Conservation (phyloP, 2,888 invertebrate genomes). For the Phrixothrix hirtus region DNA sequence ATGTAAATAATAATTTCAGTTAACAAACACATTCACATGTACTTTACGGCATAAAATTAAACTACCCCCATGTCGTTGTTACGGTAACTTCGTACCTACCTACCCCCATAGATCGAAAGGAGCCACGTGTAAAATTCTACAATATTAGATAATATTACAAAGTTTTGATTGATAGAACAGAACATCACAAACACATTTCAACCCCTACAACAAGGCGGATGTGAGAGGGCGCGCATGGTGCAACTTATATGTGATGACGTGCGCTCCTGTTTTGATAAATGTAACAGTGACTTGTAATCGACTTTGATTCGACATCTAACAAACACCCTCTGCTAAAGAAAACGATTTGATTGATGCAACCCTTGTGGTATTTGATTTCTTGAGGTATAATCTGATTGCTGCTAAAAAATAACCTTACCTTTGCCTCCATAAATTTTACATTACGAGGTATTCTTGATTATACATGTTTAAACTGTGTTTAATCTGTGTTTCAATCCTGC, state of each 20-base stretch:
- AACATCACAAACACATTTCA: conserved; percentile 38
- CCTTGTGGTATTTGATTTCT: conserved; percentile 22
- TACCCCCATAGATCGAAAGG: conserved; percentile 4
- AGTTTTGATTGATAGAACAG: conserved; percentile 39
- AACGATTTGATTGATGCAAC: conserved; percentile 32
- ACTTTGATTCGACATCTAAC: conserved; percentile 53
- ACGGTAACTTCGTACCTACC: neutral
- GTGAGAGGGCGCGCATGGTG: conserved; percentile 19
- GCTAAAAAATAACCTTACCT: neutral
- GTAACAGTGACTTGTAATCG: conserved; percentile 48
- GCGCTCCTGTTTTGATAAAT: conserved; percentile 50
- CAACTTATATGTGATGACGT: conserved; percentile 45
- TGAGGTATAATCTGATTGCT: conserved; percentile 8
- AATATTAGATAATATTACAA: conserved; percentile 31
- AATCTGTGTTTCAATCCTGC: conserved; percentile 31
- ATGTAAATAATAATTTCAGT: conserved; percentile 58
- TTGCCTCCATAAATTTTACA: no score
- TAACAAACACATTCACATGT: conserved; percentile 54
- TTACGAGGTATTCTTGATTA: neutral
- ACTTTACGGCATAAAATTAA: conserved; percentile 3
- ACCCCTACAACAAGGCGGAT: conserved; percentile 29
- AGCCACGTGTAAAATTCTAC: conserved; percentile 24
- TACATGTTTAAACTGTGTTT: conserved; percentile 8
- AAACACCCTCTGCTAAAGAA: conserved; percentile 39
- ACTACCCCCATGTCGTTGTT: conserved; percentile 6